Evolutionary conservation across 1,140 invertebrate genomes (phyloP), one percentile per base, ranked within the genome.

Genomic region (Tetraneura akinire): DNA sequence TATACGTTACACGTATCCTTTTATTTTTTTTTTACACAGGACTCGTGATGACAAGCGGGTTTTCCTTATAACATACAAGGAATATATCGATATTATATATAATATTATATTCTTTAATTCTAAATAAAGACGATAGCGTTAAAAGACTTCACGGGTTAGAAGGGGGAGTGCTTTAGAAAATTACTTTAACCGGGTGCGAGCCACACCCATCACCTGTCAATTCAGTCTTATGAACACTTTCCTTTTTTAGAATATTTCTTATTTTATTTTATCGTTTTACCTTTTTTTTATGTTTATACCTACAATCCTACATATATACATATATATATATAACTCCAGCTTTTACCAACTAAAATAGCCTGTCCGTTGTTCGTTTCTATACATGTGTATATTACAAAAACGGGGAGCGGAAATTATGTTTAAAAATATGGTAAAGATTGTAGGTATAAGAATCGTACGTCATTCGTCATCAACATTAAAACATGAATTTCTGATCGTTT

Each of bases 181-280:
- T 78, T 60, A 78, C 55, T 78, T 78, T 78, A 78, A 62, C 74
- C 53, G 32, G 21, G 14, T 18, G 29, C 23, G 32, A 51, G 14
- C 51, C 73, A 57, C 74, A 47, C 55, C 74, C 53, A 78, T 60
- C 74, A 62, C 74, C 74, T 78, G 53, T 78, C 74, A 62, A 26
- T 62, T 60, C 53, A 21, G 37, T 37, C 53, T 45, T 18, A 42
- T 47, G 21, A 26, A 78, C 55, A 78, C 23, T 16, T 71, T 29
- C n/a, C n/a, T n/a, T n/a, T n/a, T n/a, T n/a, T n/a, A n/a, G n/a
- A n/a, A n/a, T n/a, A n/a, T n/a, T n/a, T n/a, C n/a, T n/a, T n/a
- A n/a, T 49, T 55, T 55, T 23, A 1, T 49, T 55, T 55, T 23
- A 5, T 55, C 21, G 9, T 13, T 1, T 23, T 23, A 3, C 11